These are phyloP conservation scores for Eptatretus atami DNA, from an alignment of 2,797 vertebrate species.

Conservation along the genomic window DNA sequence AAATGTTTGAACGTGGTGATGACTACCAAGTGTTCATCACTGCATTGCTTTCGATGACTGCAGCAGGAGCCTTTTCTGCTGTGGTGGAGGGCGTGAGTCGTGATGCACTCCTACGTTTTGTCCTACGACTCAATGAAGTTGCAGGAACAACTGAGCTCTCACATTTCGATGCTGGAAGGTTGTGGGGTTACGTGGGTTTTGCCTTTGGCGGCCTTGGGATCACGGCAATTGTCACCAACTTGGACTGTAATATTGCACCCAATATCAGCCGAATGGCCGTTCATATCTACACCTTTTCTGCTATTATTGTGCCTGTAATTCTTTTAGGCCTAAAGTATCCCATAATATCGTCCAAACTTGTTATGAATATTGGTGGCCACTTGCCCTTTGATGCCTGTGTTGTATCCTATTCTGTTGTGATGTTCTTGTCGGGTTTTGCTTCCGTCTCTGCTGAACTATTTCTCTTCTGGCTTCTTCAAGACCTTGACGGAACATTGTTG, in stretches of 20 bases:
- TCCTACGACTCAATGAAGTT: too few species aligned
- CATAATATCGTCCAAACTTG: not conserved
- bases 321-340: slow-evolving; percentile 2
- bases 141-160: too few species aligned
- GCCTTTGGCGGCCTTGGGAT: not conserved
- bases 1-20: too few species aligned
- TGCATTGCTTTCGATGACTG: too few species aligned
- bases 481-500: not conserved
- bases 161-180: not conserved
- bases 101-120: too few species aligned
- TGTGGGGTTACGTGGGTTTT: not conserved
- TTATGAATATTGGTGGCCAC: not conserved
- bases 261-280: slow-evolving; percentile 1
- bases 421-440: slow-evolving; percentile 1
- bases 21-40: too few species aligned
- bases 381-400: not conserved
- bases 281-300: not conserved
- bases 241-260: slow-evolving; percentile 1
- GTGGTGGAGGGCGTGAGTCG: too few species aligned
- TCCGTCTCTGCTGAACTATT: not conserved
- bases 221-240: not conserved
- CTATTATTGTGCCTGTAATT: not conserved
- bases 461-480: slow-evolving; percentile 1
- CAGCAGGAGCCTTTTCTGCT: too few species aligned
- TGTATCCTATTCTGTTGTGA: not conserved